Base-by-base conservation (phyloP, 2,113 vertebrate genomes). In the Toxostoma redivivum region DNA sequence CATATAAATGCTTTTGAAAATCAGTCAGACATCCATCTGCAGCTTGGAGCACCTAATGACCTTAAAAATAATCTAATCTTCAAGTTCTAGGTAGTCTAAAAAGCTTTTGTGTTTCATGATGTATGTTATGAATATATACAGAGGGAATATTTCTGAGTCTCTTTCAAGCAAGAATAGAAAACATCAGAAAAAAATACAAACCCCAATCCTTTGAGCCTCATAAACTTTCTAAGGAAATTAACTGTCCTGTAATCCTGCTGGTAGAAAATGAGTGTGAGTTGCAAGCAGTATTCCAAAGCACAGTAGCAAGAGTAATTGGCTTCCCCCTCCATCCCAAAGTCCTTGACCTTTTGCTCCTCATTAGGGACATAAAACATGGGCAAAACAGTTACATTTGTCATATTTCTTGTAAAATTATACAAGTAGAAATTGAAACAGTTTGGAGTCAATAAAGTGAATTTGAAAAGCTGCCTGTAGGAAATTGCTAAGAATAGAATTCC, bases 331-430 rank as follows among this genome's bases (percentile, higher is more conserved):
- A 62, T 65, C 66, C 62, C 42, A 56, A 93, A 94, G 87, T 94
- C 92, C 93, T 91, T 94, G 93, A 95, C 87, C 89, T 96, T 92
- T 91, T 96, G 93, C 40, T 95, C 96, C 94, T 95, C 87, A 89
- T 95, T 96, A 96, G 94, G 35, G 66, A 91, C 70, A 94, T 94
- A 95, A 97, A 97, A 88, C 90, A 90, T 86, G 45, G n/a, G 40
- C 48, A 71, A 94, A 96, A 92, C 62, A 66, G 82, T 86, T 94
- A 71, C 67, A 58, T 95, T 96, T 94, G 88, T 96, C 94, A 92
- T 95, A 94, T 94, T 95, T 94, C 96, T 94, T 94, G 92, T 94
- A 97, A 96, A 97, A 96, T 95, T 96, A 96, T 93, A 88, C 67
- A 93, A 92, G 82, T 67, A 93, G 82, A 97, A 93, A 90, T n/a